Evolutionary conservation across 2,888 invertebrate species (phyloP).

Genomic region (Hyposoter dolosus): DNA sequence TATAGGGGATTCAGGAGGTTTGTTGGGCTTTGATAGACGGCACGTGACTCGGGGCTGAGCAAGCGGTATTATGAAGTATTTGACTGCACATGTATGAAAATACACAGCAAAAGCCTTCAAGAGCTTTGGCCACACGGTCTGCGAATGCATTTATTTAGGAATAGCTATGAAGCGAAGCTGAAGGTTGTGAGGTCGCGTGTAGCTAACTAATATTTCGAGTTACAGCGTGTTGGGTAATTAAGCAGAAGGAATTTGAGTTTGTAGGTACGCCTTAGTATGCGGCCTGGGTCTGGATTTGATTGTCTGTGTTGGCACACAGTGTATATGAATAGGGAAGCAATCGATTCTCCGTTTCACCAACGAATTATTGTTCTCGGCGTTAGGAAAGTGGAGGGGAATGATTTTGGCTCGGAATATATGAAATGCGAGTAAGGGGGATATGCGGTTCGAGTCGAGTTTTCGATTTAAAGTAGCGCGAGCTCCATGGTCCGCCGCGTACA

Average conservation of each 20-base stretch:
- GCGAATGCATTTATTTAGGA: background rate
- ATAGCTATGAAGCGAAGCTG: conserved; percentile 18
- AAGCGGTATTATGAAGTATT: background rate
- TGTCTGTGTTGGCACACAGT: background rate
- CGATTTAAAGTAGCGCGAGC: conserved; percentile 58
- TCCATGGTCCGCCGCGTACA: conserved; percentile 7
- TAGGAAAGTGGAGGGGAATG: background rate
- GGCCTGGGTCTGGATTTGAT: background rate
- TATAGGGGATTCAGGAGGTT: background rate
- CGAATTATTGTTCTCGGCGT: conserved; percentile 54
- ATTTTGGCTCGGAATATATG: conserved; percentile 23
- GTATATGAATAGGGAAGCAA: conserved; percentile 30
- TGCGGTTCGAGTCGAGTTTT: conserved; percentile 57
- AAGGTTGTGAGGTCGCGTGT: background rate
- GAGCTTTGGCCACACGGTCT: background rate
- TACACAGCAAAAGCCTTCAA: background rate
- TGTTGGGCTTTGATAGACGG: background rate
- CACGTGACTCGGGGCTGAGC: background rate
- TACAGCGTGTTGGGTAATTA: conserved; percentile 29
- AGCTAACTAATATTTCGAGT: conserved; percentile 21
- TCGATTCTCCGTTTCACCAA: conserved; percentile 51
- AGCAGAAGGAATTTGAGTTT: conserved; percentile 44
- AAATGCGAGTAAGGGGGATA: conserved; percentile 40
- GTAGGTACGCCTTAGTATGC: conserved; percentile 10
- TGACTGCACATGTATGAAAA: background rate